Percentiles rank a stretch among this genome's conserved stretches.
Evolutionary conservation across 2,797 vertebrate genomes (phyloP).

Genomic region (Merluccius polli): DNA sequence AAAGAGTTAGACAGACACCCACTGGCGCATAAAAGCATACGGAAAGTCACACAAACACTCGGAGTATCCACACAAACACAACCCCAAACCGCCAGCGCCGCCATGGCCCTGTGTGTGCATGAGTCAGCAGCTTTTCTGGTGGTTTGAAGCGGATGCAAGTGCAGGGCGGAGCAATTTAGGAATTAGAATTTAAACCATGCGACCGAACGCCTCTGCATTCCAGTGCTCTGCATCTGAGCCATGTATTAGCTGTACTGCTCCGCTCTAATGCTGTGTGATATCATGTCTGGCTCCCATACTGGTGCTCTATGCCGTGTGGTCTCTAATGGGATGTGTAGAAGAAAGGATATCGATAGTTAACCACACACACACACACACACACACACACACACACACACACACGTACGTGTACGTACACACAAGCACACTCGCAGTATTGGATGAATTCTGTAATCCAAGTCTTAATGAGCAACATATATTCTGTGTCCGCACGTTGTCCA

Average conservation of each 20-base stretch:
- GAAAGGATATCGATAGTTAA: background rate
- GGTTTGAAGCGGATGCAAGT: background rate
- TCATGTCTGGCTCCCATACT: background rate
- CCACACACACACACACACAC: constrained; percentile 12
- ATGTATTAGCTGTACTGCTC: background rate
- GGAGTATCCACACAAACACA: background rate
- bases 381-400: constrained; percentile 25
- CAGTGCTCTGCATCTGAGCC: background rate
- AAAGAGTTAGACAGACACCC: background rate
- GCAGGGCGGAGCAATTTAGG: background rate
- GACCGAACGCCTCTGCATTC: background rate
- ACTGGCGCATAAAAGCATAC: background rate
- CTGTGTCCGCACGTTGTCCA: constrained; percentile 17
- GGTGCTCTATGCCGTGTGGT: background rate
- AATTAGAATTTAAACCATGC: background rate
- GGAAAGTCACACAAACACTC: background rate
- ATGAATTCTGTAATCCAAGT: constrained; percentile 12
- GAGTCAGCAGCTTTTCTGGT: background rate
- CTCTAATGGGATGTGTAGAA: background rate
- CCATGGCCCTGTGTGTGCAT: background rate
- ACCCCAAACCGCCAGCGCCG: background rate
- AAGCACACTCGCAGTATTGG: background rate
- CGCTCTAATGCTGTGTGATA: background rate
- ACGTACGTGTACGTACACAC: background rate
- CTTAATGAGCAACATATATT: constrained; percentile 20